A percentile compares a stretch with the other conserved stretches of the same genome.
Evolutionary conservation across 37 sponge, comb jelly and placozoan genomes (phyloP).

Genomic region (Halichondria panicea): DNA sequence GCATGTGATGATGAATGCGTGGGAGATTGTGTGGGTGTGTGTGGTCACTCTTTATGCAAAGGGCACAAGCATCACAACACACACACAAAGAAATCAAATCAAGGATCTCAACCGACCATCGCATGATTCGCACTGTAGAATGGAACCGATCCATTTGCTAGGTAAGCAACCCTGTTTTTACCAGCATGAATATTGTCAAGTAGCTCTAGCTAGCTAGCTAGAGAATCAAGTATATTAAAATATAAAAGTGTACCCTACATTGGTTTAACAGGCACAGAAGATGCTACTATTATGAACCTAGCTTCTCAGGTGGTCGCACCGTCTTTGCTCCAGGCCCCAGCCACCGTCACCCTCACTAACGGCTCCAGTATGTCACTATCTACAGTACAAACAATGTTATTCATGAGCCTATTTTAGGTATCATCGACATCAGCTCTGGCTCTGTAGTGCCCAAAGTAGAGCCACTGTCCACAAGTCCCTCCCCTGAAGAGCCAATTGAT

Average conservation of each 20-base stretch:
- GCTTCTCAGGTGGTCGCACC: too few relatives aligned
- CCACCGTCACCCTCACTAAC: background rate
- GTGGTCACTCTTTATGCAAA: conserved; percentile 22
- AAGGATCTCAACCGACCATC: too few relatives aligned
- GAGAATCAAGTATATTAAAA: too few relatives aligned
- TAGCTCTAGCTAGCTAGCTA: too few relatives aligned
- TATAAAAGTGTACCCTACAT: too few relatives aligned
- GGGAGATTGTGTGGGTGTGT: conserved; percentile 13
- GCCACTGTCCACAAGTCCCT: background rate
- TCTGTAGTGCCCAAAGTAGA: conserved; percentile 7
- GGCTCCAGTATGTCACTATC: background rate
- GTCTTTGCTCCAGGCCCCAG: background rate
- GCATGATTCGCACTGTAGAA: too few relatives aligned
- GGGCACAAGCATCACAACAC: conserved; percentile 20
- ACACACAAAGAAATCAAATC: too few relatives aligned
- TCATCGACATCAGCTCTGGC: background rate
- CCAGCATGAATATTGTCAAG: too few relatives aligned
- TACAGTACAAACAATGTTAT: background rate
- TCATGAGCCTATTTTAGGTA: background rate
- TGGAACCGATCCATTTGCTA: too few relatives aligned
- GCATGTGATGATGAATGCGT: conserved; percentile 18
- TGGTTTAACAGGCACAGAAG: too few relatives aligned
- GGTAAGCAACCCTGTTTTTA: too few relatives aligned
- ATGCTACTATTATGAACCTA: too few relatives aligned
- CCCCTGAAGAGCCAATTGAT: background rate